Base-by-base conservation (phyloP, 2,797 vertebrate species). In the Ceryle rudis region DNA sequence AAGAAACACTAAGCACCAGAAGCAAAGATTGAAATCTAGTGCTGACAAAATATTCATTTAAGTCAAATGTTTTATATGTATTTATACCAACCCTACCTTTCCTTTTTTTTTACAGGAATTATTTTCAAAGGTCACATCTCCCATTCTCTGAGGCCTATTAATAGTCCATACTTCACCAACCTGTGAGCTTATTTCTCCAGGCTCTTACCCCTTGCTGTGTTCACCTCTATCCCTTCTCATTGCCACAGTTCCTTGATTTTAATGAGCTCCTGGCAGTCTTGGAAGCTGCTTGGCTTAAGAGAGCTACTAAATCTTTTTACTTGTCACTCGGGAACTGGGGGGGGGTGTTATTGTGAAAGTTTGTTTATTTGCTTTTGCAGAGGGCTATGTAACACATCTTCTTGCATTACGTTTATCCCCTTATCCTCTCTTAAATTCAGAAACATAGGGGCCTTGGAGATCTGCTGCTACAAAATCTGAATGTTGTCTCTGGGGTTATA, bases 261-360 rank as follows among this genome's bases (percentile, higher is more conserved):
- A 96, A 96, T 90, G 81, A 95, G 90, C 54, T 88, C 47, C 37
- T 87, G 55, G 35, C 47, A 54, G 57, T 61, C 75, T 71, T 82
- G 55, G 73, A 92, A 92, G 81, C 52, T 62, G 51, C 44, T 67
- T 39, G 29, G 44, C 57, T 54, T 69, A 47, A 85, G 26, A 86
- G 41, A 73, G 54, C 21, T 29, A 61, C 51, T 92, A 87, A 92
- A 92, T 87, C 29, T 69, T 87, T 78, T 55, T 65, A 47, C 37
- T 7, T 6, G 8, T 77, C 44, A 54, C 57, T 71, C 61, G 69
- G 41, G 33, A 90, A 6, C 39, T 14, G 18, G 9, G 18, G 4
- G 9, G 7, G 6, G 22, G 29, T 16, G 5, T 39, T 39, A 10
- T 14, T 46, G 3, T 51, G 31, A 42, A 11, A 74, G 21, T 54